Evolutionary conservation across 2,113 vertebrate species (phyloP).

Genomic region (Connochaetes taurinus): DNA sequence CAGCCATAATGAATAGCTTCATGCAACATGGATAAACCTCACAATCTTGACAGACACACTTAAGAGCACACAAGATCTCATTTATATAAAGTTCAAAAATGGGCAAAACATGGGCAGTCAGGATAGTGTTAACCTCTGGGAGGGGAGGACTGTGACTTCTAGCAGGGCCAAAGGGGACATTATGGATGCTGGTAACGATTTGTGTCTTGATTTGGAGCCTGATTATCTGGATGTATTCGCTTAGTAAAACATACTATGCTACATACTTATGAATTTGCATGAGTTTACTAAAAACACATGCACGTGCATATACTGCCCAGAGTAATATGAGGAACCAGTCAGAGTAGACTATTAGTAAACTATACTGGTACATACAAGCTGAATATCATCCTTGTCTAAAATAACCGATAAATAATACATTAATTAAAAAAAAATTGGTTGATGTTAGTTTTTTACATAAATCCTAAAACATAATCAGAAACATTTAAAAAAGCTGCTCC

Average conservation of each 20-base stretch:
- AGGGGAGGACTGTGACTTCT: background rate
- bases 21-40: background rate
- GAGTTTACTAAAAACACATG: background rate
- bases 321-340: background rate
- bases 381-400: background rate
- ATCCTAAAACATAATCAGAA: background rate
- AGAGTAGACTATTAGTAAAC: background rate
- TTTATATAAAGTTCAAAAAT: background rate
- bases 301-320: background rate
- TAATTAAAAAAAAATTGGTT: background rate
- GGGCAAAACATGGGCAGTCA: background rate
- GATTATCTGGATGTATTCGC: background rate
- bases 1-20: background rate
- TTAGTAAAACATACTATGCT: background rate
- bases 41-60: background rate
- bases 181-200: background rate
- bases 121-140: background rate
- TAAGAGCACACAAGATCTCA: background rate
- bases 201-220: background rate
- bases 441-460: background rate
- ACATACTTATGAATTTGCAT: background rate
- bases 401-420: background rate
- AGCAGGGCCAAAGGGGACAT: background rate
- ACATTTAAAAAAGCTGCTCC: slow-evolving; percentile 11
- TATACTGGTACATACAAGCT: background rate